Evolutionary conservation across 2,113 vertebrate genomes (phyloP), one percentile per base, ranked within the genome.

Genomic region (Piliocolobus tephrosceles): DNA sequence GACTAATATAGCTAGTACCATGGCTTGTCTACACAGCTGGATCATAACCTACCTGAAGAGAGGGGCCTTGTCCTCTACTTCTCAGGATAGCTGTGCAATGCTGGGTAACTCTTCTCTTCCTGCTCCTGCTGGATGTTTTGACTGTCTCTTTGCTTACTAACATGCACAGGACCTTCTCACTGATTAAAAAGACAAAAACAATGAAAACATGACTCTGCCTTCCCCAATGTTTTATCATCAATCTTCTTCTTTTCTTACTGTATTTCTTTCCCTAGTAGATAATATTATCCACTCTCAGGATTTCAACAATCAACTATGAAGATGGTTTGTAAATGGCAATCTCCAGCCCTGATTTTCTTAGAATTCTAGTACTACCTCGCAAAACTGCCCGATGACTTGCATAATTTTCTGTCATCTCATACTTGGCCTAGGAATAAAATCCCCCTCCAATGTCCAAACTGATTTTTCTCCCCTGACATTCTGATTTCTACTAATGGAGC

Each of bases 391-490:
- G 32, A 93, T 66, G 57, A 57, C 68, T 75, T 94, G 22, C 16
- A 78, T 82, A 72, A 78, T 50, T 64, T 82, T 32, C 13, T 86
- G 10, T 68, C 13, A 79, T 81, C 32, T 93, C 9, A 23, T 84
- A 78, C 43, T 68, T 94, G 25, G 25, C 38, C 58, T 78, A 70
- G 8, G 20, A 91, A 92, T 8, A 91, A 89, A 95, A 95, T 95
- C 8, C 22, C 52, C 76, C 20, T 89, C 57, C 64, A 86, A 47
- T 3, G 76, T 27, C 17, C 30, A 94, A 90, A 66, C 25, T 92
- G 50, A 88, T 12, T 72, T 91, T 87, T 93, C 38, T 17, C 55
- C n/a, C 18, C 25, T 66, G 38, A 75, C 22, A 79, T 83, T 57
- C n/a, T 93, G 61, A 89, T 91, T 91, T 95, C 50, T 83, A 14